Percentiles rank a stretch among this genome's conserved stretches.
Conservation (phyloP, 1,140 invertebrate species). For the Chionoecetes opilio region DNA sequence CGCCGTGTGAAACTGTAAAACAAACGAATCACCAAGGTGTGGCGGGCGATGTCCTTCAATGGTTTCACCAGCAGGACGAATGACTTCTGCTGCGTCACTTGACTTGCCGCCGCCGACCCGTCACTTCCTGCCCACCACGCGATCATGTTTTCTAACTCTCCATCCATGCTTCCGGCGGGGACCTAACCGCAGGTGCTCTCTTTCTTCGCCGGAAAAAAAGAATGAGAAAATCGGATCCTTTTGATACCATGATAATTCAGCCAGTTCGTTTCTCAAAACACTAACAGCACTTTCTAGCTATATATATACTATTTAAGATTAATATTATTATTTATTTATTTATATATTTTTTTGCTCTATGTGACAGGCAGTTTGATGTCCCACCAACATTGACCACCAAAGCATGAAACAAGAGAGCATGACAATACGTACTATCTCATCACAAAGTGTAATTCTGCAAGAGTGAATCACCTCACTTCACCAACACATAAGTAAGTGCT, state of each 20-base stretch:
- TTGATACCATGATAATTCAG: background rate
- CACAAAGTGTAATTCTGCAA: no score
- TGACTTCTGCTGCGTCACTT: background rate
- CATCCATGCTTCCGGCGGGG: background rate
- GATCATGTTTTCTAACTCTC: background rate
- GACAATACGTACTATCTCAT: no score
- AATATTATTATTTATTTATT: no score
- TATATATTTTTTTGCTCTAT: no score
- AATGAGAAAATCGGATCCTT: background rate
- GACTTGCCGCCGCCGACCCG: slow-evolving; percentile 11
- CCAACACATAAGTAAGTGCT: background rate
- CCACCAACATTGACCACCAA: no score
- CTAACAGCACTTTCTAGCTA: no score
- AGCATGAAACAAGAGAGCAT: no score
- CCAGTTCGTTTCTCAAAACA: background rate
- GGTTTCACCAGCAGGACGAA: background rate
- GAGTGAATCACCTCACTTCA: background rate
- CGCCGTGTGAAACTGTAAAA: no score
- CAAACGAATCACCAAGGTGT: no score
- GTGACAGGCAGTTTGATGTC: no score
- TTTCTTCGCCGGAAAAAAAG: background rate
- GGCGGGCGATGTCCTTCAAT: background rate
- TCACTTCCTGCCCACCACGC: background rate
- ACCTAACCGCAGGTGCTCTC: background rate
- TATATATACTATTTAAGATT: no score